Evolutionary conservation across 2,797 vertebrate species (phyloP).

Genomic region (Nyctibius grandis): DNA sequence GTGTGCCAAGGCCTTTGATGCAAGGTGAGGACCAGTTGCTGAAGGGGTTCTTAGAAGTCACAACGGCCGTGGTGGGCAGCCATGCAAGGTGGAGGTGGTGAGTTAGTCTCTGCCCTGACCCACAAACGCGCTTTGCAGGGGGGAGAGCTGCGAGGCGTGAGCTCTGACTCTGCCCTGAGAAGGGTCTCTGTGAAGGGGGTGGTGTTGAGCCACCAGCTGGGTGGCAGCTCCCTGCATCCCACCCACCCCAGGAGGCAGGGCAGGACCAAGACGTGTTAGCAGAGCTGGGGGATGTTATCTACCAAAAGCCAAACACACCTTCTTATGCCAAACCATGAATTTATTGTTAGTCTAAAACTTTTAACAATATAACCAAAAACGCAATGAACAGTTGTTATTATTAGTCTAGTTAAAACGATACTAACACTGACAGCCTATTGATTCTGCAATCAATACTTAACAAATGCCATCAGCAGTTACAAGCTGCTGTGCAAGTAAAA

Average conservation of each 20-base stretch:
- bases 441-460: neutral
- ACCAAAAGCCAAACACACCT: neutral
- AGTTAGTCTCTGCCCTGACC: neutral
- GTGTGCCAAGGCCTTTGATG: neutral
- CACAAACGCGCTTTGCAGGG: neutral
- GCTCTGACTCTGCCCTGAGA: neutral
- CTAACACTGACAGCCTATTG: neutral
- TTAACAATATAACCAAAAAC: neutral
- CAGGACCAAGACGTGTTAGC: neutral
- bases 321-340: neutral
- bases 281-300: neutral
- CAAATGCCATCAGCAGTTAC: neutral
- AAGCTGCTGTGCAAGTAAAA: neutral
- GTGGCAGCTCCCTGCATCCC: neutral
- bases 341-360: neutral
- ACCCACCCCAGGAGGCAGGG: neutral
- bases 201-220: neutral
- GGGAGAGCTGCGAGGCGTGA: rapidly evolving
- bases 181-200: neutral
- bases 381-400: neutral
- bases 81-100: neutral
- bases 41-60: neutral
- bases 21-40: no score
- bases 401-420: neutral
- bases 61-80: rapidly evolving